phyloP scores from a whole-genome alignment of 2,113 vertebrate genomes.

The Sterrhoptilus dennistouni region DNA sequence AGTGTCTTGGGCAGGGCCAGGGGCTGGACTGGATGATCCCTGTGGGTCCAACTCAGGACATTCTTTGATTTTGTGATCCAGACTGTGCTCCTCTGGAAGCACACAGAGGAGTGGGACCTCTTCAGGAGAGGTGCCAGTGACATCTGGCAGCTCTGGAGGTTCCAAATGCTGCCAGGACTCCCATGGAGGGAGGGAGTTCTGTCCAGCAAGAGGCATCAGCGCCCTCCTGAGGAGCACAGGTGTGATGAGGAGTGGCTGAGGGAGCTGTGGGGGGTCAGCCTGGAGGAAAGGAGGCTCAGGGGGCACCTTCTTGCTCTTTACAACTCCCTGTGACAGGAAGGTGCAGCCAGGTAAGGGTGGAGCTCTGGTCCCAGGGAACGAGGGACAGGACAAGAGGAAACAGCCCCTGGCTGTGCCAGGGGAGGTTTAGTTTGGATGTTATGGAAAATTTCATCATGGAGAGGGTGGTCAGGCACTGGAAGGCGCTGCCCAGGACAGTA shows the following conservation, averaged over 20 bases:
- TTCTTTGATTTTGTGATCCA: background rate
- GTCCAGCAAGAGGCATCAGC: background rate
- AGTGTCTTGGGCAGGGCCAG: background rate
- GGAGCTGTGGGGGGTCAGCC: background rate
- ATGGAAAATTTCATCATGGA: background rate
- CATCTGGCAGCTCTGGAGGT: too few relatives aligned
- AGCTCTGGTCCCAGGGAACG: background rate
- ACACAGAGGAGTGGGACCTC: background rate
- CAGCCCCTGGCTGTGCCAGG: fast-evolving
- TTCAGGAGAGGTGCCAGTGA: background rate
- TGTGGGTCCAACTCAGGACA: background rate
- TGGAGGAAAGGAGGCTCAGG: background rate
- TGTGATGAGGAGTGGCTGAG: background rate
- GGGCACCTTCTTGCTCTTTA: background rate
- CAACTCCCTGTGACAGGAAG: background rate
- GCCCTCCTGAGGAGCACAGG: background rate
- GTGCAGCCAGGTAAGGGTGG: background rate
- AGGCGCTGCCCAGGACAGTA: background rate
- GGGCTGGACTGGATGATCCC: background rate
- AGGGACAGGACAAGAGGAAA: background rate
- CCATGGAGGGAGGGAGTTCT: background rate
- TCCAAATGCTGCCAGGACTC: background rate
- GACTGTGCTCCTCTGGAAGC: background rate
- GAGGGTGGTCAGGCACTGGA: background rate
- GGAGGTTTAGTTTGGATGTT: background rate